phyloP scores from a whole-genome alignment of 2,888 invertebrate genomes.

The Peribatodes rhomboidaria region DNA sequence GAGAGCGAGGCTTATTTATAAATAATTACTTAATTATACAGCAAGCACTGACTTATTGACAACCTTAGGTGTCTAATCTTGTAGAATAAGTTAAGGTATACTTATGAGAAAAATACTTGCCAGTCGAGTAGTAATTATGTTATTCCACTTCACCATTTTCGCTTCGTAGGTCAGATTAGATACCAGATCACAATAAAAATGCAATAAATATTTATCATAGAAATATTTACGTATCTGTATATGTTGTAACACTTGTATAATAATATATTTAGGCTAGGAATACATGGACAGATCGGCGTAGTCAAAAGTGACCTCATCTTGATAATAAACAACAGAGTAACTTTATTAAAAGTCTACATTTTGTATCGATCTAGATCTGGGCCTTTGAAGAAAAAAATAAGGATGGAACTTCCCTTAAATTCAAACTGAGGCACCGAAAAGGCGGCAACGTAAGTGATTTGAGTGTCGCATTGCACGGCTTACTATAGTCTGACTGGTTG shows the following conservation, averaged over 20 bases:
- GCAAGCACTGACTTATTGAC: constrained; percentile 1
- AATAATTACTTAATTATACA: constrained; percentile 11
- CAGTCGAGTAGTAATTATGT: constrained; percentile 10
- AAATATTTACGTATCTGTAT: constrained; percentile 72
- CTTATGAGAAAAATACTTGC: constrained; percentile 6
- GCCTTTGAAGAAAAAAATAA: neutral
- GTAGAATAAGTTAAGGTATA: constrained; percentile 1
- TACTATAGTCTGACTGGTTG: neutral
- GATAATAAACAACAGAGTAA: neutral
- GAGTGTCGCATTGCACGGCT: neutral
- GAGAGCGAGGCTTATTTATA: constrained; percentile 15
- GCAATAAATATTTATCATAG: constrained; percentile 57
- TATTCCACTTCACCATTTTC: constrained; percentile 20
- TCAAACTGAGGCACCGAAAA: neutral
- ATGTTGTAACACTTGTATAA: constrained; percentile 74
- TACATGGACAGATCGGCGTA: constrained; percentile 42
- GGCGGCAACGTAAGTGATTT: neutral
- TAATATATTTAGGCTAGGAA: constrained; percentile 55
- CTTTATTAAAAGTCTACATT: too few species aligned
- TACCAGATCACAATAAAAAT: constrained; percentile 55
- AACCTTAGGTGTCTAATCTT: constrained; percentile 3
- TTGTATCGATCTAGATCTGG: neutral
- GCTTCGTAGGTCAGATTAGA: constrained; percentile 39
- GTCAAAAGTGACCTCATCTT: constrained; percentile 20
- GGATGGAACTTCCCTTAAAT: neutral